Percentiles rank a stretch among this genome's conserved stretches.
Conservation (phyloP, 2,797 vertebrate genomes). For the Crenichthys baileyi region DNA sequence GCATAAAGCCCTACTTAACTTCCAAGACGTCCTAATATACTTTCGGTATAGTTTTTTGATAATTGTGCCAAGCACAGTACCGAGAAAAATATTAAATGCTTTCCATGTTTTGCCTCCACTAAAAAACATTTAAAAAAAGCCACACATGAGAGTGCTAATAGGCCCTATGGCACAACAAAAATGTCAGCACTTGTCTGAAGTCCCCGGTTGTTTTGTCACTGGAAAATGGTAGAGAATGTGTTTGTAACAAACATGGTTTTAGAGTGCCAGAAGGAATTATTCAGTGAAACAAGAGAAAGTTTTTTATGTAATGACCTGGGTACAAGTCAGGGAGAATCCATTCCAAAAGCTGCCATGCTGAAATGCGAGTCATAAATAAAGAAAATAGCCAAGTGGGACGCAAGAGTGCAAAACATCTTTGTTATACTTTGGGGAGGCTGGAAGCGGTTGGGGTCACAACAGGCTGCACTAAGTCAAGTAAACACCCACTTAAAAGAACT, state of each 20-base stretch:
- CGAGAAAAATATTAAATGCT: neutral
- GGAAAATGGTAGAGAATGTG: conserved; percentile 46
- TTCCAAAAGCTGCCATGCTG: conserved; percentile 40
- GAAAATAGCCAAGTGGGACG: conserved; percentile 38
- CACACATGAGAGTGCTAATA: conserved; percentile 70
- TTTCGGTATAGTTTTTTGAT: no score
- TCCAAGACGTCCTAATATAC: no score
- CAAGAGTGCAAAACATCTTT: conserved; percentile 50
- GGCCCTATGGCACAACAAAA: conserved; percentile 64
- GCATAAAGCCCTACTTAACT: no score
- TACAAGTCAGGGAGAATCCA: conserved; percentile 48
- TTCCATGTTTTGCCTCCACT: conserved; percentile 16
- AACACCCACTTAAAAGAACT: conserved; percentile 64
- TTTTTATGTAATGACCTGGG: conserved; percentile 50
- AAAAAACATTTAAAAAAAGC: conserved; percentile 40
- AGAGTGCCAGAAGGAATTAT: conserved; percentile 62
- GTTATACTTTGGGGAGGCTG: conserved; percentile 59
- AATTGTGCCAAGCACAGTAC: no score
- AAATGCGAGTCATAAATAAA: conserved; percentile 65
- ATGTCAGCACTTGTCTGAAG: conserved; percentile 62
- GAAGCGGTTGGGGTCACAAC: conserved; percentile 58
- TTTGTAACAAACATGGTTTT: conserved; percentile 60
- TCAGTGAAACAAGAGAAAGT: conserved; percentile 54
- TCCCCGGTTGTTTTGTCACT: conserved; percentile 60
- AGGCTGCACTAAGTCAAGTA: conserved; percentile 66